Evolutionary conservation across 2,113 vertebrate species (phyloP).

Genomic region (Nibea albiflora): DNA sequence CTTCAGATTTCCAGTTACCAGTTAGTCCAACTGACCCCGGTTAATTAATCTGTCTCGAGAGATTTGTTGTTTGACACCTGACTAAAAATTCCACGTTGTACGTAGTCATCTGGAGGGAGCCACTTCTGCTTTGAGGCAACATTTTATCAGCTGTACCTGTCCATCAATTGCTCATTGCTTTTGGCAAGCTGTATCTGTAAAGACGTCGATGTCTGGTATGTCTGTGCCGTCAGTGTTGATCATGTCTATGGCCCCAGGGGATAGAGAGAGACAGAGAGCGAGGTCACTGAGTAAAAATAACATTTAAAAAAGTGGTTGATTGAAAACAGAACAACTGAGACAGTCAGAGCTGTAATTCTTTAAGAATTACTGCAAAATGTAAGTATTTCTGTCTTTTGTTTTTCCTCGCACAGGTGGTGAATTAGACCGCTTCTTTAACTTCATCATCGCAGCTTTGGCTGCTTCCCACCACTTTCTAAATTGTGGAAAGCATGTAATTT

Average conservation of each 20-base stretch:
- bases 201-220: slow-evolving; percentile 63
- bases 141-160: slow-evolving; percentile 67
- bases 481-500: slow-evolving; percentile 45
- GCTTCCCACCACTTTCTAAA: slow-evolving; percentile 22
- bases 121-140: slow-evolving; percentile 43
- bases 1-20: too few relatives aligned
- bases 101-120: slow-evolving; percentile 47
- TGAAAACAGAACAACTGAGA: background rate
- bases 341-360: slow-evolving; percentile 14
- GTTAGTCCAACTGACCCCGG: background rate
- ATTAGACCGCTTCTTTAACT: slow-evolving; percentile 14
- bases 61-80: slow-evolving; percentile 18
- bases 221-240: slow-evolving; percentile 62
- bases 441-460: slow-evolving; percentile 18
- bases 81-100: slow-evolving; percentile 11
- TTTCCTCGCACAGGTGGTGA: slow-evolving; percentile 20
- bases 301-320: slow-evolving; percentile 28
- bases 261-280: background rate
- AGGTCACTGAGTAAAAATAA: slow-evolving; percentile 47
- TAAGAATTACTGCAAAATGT: background rate
- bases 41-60: slow-evolving; percentile 21
- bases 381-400: background rate
- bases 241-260: slow-evolving; percentile 65
- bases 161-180: slow-evolving; percentile 67
- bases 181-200: slow-evolving; percentile 62